Evolutionary conservation across 2,888 invertebrate genomes (phyloP), one percentile per base, ranked within the genome.

Genomic region (Drosophila acutilabella): DNA sequence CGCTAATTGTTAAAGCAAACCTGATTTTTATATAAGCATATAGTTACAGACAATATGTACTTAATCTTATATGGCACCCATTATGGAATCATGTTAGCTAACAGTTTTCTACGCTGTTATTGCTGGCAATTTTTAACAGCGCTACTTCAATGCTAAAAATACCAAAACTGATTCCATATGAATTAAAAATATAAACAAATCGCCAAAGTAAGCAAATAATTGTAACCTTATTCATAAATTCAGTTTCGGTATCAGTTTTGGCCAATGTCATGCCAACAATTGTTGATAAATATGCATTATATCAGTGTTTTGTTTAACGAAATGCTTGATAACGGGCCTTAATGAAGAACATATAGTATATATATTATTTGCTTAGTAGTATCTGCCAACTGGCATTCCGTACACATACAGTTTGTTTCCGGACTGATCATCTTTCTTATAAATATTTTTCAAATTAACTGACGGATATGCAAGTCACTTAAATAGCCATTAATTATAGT

Each of bases 401-500:
- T 5, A 33, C 16, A 16, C 30, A 16, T 18, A 16, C n/a, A 13
- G 3, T 20, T 7, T 42, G 53, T 36, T 54, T 66, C 61, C 48
- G 51, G 51, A 50, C 47, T 89, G 77, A 85, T 82, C 56, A 73
- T 52, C 64, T 16, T 16, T 30, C 30, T 41, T 50, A 20, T 44
- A 10, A 14, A 14, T 56, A 23, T 44, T 60, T 61, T 59, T 45
- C 40, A 36, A 66, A 74, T 68, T 62, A 64, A 52, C 40, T 52
- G 58, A 42, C 82, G 79, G 70, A 88, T 76, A 69, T 88, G 85
- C 82, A 76, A 51, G 67, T 62, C 54, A 73, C 62, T 81, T 30
- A 58, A 71, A 71, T 54, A 48, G 65, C 64, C 57, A 71, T 75
- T 38, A 73, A 73, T 45, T 45, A 57, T 26, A 51, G 5, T 6